A percentile compares a stretch with the other conserved stretches of the same genome.
These are phyloP conservation scores for Nymphalis polychloros DNA, from an alignment of 2,888 invertebrate genomes.

Conservation along the genomic window DNA sequence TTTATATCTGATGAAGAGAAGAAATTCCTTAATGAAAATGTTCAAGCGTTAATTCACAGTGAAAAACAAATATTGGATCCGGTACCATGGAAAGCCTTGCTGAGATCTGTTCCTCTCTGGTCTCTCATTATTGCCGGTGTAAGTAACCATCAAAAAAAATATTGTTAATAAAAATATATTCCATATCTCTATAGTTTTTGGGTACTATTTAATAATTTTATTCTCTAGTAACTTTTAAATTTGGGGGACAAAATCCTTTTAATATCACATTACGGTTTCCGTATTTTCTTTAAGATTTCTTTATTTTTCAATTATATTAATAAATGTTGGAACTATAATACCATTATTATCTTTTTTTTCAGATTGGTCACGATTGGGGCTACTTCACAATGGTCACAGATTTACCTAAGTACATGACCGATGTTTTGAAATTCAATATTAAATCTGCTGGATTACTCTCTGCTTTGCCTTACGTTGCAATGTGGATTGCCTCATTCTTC, in stretches of 20 bases:
- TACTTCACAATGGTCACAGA: slow-evolving; percentile 88
- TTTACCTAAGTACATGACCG: slow-evolving; percentile 86
- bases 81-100: slow-evolving; percentile 86
- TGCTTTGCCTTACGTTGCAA: slow-evolving; percentile 84
- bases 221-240: too few species aligned
- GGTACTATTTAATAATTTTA: neutral
- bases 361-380: slow-evolving; percentile 86
- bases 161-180: neutral
- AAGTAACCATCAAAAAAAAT: slow-evolving; percentile 50
- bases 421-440: slow-evolving; percentile 85
- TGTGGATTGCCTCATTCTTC: slow-evolving; percentile 84
- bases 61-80: slow-evolving; percentile 74
- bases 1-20: slow-evolving; percentile 79
- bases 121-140: slow-evolving; percentile 86
- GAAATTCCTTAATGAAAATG: slow-evolving; percentile 81
- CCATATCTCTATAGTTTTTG: neutral
- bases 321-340: too few species aligned
- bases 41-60: slow-evolving; percentile 72
- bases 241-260: too few species aligned
- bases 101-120: slow-evolving; percentile 86
- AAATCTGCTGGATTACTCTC: slow-evolving; percentile 84
- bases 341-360: slow-evolving; percentile 21
- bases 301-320: too few species aligned
- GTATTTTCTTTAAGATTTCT: neutral
- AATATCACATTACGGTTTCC: neutral